Conservation (phyloP, 2,113 vertebrate genomes). For the Capra hircus region DNA sequence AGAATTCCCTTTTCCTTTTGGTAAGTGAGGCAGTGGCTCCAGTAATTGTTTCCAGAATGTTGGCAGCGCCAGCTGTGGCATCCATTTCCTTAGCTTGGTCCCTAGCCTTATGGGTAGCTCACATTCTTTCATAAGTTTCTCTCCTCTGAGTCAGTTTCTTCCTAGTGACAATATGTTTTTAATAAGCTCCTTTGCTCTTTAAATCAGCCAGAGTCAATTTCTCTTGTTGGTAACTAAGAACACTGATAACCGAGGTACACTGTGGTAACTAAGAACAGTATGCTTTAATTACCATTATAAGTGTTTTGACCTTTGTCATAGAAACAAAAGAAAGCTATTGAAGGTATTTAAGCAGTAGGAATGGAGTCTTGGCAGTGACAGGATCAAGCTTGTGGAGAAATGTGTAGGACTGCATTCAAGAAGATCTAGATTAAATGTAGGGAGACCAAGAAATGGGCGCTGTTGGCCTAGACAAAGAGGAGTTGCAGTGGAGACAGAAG, state of each 20-base stretch:
- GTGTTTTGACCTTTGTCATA: neutral
- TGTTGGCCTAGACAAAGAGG: neutral
- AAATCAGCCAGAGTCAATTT: neutral
- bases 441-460: neutral
- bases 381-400: neutral
- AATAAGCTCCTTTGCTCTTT: neutral
- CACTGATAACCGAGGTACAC: neutral
- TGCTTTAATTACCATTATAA: neutral
- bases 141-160: constrained; percentile 24
- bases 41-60: neutral
- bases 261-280: neutral
- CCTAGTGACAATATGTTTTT: neutral
- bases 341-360: neutral
- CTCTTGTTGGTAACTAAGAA: neutral
- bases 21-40: neutral
- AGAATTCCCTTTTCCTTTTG: neutral
- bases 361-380: neutral
- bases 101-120: neutral
- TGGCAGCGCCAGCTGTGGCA: neutral
- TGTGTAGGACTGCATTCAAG: neutral
- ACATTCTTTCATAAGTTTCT: neutral
- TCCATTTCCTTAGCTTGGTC: neutral
- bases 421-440: neutral
- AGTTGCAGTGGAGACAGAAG: neutral
- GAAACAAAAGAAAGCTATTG: neutral